phyloP scores from a whole-genome alignment of 2,113 vertebrate species.

The Campylomormyrus tamandua region DNA sequence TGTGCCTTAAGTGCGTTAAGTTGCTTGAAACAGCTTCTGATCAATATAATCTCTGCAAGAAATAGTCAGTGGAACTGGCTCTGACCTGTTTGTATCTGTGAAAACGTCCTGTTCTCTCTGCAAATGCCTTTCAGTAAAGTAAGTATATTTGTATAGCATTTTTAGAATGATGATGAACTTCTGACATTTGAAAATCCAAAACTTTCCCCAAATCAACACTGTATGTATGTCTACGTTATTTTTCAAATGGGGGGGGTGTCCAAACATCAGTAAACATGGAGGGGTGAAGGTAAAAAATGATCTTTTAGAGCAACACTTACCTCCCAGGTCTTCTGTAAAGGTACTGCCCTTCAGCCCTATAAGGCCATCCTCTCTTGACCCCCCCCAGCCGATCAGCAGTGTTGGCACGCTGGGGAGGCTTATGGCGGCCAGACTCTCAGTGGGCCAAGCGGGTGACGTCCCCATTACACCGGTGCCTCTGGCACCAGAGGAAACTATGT shows the following conservation, averaged over 20 bases:
- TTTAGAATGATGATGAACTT: background rate
- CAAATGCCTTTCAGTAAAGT: background rate
- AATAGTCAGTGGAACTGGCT: background rate
- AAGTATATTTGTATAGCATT: background rate
- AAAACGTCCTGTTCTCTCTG: background rate
- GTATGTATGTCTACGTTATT: background rate
- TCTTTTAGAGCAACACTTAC: background rate
- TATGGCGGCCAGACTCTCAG: background rate
- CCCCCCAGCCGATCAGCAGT: no score
- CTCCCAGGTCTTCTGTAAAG: background rate
- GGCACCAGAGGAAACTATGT: constrained; percentile 10
- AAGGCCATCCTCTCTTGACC: background rate
- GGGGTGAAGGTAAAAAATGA: background rate
- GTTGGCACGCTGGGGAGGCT: constrained; percentile 16
- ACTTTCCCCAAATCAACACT: background rate
- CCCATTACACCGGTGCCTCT: background rate
- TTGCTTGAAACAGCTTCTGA: background rate
- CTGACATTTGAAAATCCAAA: background rate
- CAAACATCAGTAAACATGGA: background rate
- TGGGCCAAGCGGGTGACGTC: background rate
- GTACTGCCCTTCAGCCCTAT: background rate
- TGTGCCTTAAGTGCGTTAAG: background rate
- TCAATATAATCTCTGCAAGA: background rate
- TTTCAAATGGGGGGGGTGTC: background rate
- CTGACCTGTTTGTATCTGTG: background rate